phyloP scores from a whole-genome alignment of 2,888 invertebrate genomes.

The Brenthis daphne region DNA sequence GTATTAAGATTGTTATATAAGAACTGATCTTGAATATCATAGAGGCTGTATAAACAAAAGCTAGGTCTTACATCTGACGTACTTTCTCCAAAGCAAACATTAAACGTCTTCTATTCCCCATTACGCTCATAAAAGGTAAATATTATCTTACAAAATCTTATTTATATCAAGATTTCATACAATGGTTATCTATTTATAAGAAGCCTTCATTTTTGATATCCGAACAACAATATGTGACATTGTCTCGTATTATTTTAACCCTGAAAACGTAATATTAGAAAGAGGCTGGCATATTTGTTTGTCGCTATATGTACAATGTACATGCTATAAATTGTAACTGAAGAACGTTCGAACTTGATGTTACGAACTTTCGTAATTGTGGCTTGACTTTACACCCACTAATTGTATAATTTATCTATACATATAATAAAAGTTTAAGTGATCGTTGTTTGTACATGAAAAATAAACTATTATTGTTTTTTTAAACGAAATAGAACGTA shows the following conservation, averaged over 20 bases:
- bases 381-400: too few relatives aligned
- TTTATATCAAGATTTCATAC: slow-evolving; percentile 7
- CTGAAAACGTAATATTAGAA: neutral
- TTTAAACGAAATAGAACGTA: too few relatives aligned
- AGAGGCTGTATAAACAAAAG: neutral
- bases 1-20: too few relatives aligned
- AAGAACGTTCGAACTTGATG: too few relatives aligned
- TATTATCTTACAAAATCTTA: slow-evolving; percentile 1
- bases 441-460: too few relatives aligned
- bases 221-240: slow-evolving; percentile 4
- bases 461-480: too few relatives aligned
- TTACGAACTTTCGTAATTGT: too few relatives aligned
- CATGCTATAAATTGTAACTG: too few relatives aligned
- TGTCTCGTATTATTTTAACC: slow-evolving; percentile 16
- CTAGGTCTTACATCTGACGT: neutral
- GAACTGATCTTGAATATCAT: neutral
- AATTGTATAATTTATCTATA: too few relatives aligned
- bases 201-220: slow-evolving; percentile 6
- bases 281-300: neutral
- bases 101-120: neutral
- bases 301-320: neutral
- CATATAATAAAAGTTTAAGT: too few relatives aligned
- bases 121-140: neutral
- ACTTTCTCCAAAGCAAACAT: neutral
- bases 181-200: slow-evolving; percentile 2